Evolutionary conservation across 2,113 vertebrate species (phyloP).

Genomic region (Vireo altiloquus): DNA sequence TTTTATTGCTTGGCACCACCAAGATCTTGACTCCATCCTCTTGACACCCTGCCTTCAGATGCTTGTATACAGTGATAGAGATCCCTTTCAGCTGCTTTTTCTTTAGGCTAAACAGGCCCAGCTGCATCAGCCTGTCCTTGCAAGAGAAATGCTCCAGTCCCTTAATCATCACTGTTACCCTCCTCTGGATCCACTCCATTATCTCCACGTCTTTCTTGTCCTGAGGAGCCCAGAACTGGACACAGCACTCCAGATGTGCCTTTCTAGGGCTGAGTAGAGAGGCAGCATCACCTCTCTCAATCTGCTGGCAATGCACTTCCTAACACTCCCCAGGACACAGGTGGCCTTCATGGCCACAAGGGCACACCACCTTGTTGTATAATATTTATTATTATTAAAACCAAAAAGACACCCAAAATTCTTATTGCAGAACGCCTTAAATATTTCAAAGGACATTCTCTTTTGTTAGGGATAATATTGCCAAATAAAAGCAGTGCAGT

Average conservation of each 20-base stretch:
- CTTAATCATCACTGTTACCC: not conserved
- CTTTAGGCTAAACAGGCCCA: not conserved
- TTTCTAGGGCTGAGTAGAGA: not conserved
- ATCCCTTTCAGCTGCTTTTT: not conserved
- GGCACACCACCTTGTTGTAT: not conserved
- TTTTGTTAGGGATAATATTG: not conserved
- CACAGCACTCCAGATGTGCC: not conserved
- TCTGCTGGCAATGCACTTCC: not conserved
- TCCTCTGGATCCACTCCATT: not conserved
- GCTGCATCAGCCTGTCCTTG: not conserved
- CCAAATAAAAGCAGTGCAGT: not conserved
- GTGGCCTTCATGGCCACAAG: not conserved
- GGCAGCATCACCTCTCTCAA: not conserved
- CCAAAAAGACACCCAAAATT: not conserved
- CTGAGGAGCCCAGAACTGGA: not conserved
- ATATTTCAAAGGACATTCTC: not conserved
- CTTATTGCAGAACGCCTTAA: not conserved
- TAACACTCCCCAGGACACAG: fast-evolving
- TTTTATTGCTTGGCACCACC: not conserved
- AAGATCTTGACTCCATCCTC: not conserved
- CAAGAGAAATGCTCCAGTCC: not conserved
- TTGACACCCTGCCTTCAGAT: not conserved
- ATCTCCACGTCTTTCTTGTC: not conserved
- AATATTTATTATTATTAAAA: not conserved
- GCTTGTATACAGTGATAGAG: no score